These are phyloP conservation scores for Hipposideros larvatus DNA, from an alignment of 2,797 vertebrate species.

Conservation along the genomic window DNA sequence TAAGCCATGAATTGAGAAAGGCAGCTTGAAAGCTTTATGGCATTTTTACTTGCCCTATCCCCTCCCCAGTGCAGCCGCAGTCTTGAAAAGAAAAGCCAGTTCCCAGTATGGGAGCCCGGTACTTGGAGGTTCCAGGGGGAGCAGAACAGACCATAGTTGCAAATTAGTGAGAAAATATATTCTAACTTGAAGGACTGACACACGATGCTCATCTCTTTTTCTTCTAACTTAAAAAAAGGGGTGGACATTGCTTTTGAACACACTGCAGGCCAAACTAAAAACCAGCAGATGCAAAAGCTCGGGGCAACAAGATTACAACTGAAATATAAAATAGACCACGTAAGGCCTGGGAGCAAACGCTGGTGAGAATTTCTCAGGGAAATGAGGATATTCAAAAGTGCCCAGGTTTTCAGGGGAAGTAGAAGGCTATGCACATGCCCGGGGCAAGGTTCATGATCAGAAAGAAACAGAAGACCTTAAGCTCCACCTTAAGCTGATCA, in stretches of 20 bases:
- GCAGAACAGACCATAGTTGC: background rate
- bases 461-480: background rate
- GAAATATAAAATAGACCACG: background rate
- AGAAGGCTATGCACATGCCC: background rate
- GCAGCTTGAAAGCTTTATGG: background rate
- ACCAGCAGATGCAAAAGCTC: background rate
- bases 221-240: background rate
- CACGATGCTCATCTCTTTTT: background rate
- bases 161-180: background rate
- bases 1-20: background rate
- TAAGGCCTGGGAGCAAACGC: background rate
- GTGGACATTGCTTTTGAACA: background rate
- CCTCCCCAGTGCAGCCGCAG: background rate
- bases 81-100: background rate
- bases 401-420: background rate
- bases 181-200: background rate
- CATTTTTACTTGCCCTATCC: background rate
- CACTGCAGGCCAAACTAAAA: background rate
- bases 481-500: background rate
- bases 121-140: background rate
- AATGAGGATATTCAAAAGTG: conserved; percentile 19
- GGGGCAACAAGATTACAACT: background rate
- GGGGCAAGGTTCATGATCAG: background rate
- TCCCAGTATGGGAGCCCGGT: background rate
- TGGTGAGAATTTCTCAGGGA: background rate